Conservation (phyloP, 2,113 vertebrate genomes). For the Aldabrachelys gigantea region DNA sequence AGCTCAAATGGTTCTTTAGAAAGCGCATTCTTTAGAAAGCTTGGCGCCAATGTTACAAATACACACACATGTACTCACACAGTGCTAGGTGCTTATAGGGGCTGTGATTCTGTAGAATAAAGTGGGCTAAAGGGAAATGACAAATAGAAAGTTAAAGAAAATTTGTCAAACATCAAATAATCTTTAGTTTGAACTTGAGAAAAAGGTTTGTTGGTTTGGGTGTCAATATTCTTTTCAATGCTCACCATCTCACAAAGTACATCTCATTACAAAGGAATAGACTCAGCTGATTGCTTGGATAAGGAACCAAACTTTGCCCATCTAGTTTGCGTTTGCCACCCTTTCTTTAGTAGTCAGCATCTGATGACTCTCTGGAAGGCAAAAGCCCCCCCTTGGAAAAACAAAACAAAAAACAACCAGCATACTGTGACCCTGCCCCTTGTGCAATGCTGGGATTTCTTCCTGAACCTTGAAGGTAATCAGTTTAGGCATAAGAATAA, state of each 20-base stretch:
- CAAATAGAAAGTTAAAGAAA: not conserved
- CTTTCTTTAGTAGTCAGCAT: not conserved
- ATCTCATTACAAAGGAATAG: not conserved
- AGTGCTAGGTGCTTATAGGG: not conserved
- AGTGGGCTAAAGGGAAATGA: not conserved
- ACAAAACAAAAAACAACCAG: not conserved
- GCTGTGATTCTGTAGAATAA: not conserved
- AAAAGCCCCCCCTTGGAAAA: not conserved
- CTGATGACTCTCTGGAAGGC: not conserved
- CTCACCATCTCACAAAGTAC: not conserved
- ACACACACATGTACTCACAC: not conserved
- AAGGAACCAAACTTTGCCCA: not conserved
- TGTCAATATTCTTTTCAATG: not conserved
- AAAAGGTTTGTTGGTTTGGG: not conserved
- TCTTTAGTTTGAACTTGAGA: not conserved
- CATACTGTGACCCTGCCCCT: not conserved
- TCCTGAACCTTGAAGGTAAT: constrained; percentile 35
- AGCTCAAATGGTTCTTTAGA: not conserved
- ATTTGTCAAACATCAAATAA: not conserved
- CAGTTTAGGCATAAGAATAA: constrained; percentile 51
- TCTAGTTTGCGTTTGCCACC: not conserved
- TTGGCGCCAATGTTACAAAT: not conserved
- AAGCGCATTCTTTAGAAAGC: not conserved
- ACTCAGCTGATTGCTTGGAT: not conserved
- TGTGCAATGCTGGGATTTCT: not conserved